Evolutionary conservation across 2,888 invertebrate species (phyloP), one percentile per base, ranked within the genome.

Genomic region (Metalampra italica): DNA sequence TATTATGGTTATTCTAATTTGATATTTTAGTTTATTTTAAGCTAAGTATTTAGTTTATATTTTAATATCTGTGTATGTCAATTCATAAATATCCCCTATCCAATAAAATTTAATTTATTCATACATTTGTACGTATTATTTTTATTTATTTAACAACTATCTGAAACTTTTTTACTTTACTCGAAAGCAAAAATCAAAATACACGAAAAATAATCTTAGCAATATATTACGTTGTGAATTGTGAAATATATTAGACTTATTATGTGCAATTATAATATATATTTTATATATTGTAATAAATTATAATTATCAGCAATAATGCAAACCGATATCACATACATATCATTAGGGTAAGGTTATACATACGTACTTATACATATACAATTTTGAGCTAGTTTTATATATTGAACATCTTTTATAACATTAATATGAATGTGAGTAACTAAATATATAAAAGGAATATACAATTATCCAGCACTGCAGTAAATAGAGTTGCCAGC

Each of bases 261-360:
- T 66, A 64, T 63, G 68, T 64, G 64, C 60, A 59, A 61, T 64
- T 63, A 69, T 60, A 64, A 37, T 52, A 49, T 62, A 54, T 64
- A 64, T 52, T 56, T 62, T 56, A 47, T 62, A 62, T 44, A 65
- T 60, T 60, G 55, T 52, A 34, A 7, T 34, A 14, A 37, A 38
- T 41, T 45, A 43, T 9, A 42, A 13, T 46, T 72, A 68, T 73
- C 70, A 84, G 82, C 78, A 82, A 80, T 84, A 81, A 81, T 53
- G 58, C 61, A 66, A 64, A 81, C 84, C 87, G 72, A 75, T 83
- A 85, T 85, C 85, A 60, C 76, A 85, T 59, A 88, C 89, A 89
- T 89, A 89, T 89, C 88, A 87, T 65, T 87, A 87, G 79, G 14
- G 30, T 83, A 83, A 78, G 79, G 37, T 52, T 59, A 70, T 11